phyloP scores from a whole-genome alignment of 2,797 vertebrate species.

The Nyctibius grandis region DNA sequence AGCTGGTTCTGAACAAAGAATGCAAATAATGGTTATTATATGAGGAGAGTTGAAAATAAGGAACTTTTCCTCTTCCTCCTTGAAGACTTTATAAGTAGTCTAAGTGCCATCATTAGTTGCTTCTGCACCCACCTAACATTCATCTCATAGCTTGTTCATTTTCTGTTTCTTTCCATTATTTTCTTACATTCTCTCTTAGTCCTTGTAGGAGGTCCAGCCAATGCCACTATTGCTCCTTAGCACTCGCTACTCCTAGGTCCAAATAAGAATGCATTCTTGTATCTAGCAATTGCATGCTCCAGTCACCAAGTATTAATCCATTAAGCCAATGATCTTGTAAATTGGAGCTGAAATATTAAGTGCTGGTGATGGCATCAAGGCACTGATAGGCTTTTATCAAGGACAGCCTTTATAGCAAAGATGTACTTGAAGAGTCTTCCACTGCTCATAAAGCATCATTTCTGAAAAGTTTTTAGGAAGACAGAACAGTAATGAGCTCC shows the following conservation, averaged over 20 bases:
- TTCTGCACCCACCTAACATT: background rate
- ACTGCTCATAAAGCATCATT: background rate
- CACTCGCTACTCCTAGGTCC: background rate
- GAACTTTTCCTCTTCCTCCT: background rate
- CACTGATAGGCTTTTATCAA: background rate
- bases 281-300: background rate
- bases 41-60: background rate
- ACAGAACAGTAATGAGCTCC: background rate
- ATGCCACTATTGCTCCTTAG: background rate
- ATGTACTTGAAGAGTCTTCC: background rate
- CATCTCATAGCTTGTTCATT: background rate
- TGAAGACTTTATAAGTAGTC: background rate
- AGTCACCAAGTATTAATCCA: slow-evolving; percentile 17
- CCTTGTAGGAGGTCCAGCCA: background rate
- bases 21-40: background rate
- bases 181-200: background rate
- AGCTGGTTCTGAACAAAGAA: background rate
- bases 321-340: slow-evolving; percentile 13
- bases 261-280: background rate
- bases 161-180: background rate
- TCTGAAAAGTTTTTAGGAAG: background rate
- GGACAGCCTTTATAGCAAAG: background rate
- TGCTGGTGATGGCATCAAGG: background rate
- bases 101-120: background rate
- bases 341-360: slow-evolving; percentile 1